Evolutionary conservation across 1,140 invertebrate genomes (phyloP).

Genomic region (Mya arenaria): DNA sequence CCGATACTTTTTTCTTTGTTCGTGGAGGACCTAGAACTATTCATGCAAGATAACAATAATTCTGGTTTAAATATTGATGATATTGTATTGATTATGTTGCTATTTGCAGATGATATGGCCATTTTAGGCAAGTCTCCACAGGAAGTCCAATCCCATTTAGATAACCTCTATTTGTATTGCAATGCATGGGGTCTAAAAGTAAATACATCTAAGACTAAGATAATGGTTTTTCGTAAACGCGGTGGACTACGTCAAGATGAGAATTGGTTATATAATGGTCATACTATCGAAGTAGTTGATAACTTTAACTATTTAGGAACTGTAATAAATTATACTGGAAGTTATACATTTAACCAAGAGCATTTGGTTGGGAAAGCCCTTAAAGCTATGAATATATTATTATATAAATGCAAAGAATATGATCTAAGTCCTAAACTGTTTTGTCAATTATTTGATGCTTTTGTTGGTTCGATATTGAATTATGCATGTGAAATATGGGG

Average conservation of each 20-base stretch:
- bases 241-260: neutral
- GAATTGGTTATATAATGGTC: slow-evolving; percentile 25
- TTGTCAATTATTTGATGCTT: slow-evolving; percentile 27
- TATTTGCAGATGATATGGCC: slow-evolving; percentile 43
- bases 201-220: slow-evolving; percentile 40
- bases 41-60: slow-evolving; percentile 12
- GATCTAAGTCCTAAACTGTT: slow-evolving; percentile 1
- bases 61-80: slow-evolving; percentile 22
- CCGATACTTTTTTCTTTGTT: slow-evolving; percentile 20
- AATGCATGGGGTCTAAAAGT: slow-evolving; percentile 18
- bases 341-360: slow-evolving; percentile 19
- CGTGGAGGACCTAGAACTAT: slow-evolving; percentile 24
- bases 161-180: slow-evolving; percentile 20
- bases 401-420: slow-evolving; percentile 21
- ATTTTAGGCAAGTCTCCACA: slow-evolving; percentile 31
- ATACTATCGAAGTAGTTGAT: slow-evolving; percentile 22
- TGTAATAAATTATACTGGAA: slow-evolving; percentile 39
- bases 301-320: slow-evolving; percentile 47
- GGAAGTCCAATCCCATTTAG: slow-evolving; percentile 15
- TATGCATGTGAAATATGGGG: slow-evolving; percentile 30
- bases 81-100: slow-evolving; percentile 23
- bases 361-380: slow-evolving; percentile 1
- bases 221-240: slow-evolving; percentile 38
- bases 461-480: slow-evolving; percentile 27
- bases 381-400: slow-evolving; percentile 15